Evolutionary conservation across 1,140 invertebrate species (phyloP).

Genomic region (Formica exsecta): DNA sequence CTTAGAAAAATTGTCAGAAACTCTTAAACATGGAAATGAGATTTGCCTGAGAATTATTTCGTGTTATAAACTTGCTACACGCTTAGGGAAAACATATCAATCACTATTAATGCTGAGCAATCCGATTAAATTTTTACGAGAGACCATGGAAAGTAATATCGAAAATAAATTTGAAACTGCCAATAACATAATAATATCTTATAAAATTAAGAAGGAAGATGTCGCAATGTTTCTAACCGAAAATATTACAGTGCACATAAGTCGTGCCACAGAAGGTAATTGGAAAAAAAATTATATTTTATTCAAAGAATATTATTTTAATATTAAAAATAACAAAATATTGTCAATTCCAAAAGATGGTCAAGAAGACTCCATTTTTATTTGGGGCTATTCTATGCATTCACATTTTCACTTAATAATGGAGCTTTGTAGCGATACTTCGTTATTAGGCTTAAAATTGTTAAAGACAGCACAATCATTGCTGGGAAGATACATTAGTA

Average conservation of each 20-base stretch:
- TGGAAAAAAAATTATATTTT: conserved; percentile 17
- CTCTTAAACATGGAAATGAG: conserved; percentile 84
- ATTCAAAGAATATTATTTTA: conserved; percentile 28
- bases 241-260: conserved; percentile 85
- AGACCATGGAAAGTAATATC: conserved; percentile 86
- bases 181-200: conserved; percentile 86
- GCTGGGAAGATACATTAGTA: conserved; percentile 72
- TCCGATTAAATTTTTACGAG: conserved; percentile 86
- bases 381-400: conserved; percentile 87
- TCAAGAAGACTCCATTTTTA: conserved; percentile 81
- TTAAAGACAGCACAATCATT: conserved; percentile 78
- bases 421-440: conserved; percentile 82
- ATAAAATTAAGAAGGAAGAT: conserved; percentile 83
- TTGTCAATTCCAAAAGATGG: conserved; percentile 71
- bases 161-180: conserved; percentile 88
- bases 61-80: conserved; percentile 87
- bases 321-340: conserved; percentile 24
- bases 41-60: conserved; percentile 87
- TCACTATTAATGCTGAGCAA: conserved; percentile 86
- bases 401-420: conserved; percentile 84
- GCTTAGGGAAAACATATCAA: conserved; percentile 87
- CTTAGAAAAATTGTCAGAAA: conserved; percentile 79
- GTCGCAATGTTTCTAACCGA: conserved; percentile 85
- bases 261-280: conserved; percentile 84
- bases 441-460: conserved; percentile 82